Conservation (phyloP, 2,113 vertebrate genomes). For the Clarias batrachus region DNA sequence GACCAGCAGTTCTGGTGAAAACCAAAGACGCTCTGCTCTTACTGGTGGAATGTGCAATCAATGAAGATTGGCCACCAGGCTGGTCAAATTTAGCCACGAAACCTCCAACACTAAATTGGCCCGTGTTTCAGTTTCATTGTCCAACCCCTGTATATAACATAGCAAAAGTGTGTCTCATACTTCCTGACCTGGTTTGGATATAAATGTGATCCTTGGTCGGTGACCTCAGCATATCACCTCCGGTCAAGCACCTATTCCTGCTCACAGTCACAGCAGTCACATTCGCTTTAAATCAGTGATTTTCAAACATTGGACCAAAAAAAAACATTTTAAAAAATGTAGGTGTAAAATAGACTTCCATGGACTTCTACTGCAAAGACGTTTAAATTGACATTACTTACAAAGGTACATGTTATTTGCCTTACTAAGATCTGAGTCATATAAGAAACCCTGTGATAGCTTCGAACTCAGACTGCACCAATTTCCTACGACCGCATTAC, state of each 20-base stretch:
- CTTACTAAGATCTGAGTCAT: too few species aligned
- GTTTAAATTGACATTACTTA: neutral
- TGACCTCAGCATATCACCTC: neutral
- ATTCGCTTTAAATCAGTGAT: neutral
- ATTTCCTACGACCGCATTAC: too few species aligned
- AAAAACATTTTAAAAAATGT: neutral
- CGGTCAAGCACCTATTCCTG: neutral
- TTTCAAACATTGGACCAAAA: neutral
- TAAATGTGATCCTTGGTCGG: neutral
- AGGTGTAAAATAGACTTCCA: neutral
- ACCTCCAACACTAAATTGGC: too few species aligned
- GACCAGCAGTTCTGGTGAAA: too few species aligned
- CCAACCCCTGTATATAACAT: neutral
- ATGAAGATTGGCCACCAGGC: too few species aligned
- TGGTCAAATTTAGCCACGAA: too few species aligned
- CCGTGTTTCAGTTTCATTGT: too few species aligned
- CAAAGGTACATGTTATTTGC: too few species aligned
- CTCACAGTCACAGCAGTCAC: neutral
- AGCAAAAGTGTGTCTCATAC: neutral
- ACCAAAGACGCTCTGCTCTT: too few species aligned
- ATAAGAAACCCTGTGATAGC: too few species aligned
- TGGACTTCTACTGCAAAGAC: neutral
- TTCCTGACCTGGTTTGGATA: neutral
- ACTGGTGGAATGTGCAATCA: too few species aligned
- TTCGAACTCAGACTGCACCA: too few species aligned